Evolutionary conservation across 1,140 invertebrate genomes (phyloP).

Genomic region (Yoshiicerus persimilis): DNA sequence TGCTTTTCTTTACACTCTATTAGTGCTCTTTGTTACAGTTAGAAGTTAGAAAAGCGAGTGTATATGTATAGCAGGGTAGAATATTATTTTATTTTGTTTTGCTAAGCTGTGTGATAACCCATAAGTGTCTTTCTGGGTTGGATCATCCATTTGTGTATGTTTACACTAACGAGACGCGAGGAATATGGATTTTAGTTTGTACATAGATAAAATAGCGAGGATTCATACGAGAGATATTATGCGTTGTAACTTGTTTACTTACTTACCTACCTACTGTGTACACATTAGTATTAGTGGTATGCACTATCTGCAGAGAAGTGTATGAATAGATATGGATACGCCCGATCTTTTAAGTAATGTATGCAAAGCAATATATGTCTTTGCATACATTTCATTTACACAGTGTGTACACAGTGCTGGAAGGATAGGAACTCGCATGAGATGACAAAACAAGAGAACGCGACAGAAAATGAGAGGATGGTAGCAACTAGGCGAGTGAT

Average conservation of each 20-base stretch:
- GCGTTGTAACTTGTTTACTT: not conserved
- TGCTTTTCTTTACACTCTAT: not conserved
- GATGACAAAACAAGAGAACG: not conserved
- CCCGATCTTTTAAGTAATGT: not conserved
- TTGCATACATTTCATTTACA: not conserved
- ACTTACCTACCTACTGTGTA: not conserved
- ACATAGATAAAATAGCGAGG: not conserved
- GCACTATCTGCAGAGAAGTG: not conserved
- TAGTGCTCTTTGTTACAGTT: not conserved
- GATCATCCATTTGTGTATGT: not conserved
- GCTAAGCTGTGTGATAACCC: not conserved
- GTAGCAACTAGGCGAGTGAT: not conserved
- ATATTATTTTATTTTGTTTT: not conserved
- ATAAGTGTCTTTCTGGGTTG: not conserved
- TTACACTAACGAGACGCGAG: not conserved
- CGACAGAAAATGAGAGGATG: not conserved
- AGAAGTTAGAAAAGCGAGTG: not conserved
- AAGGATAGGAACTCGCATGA: not conserved
- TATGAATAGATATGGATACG: not conserved
- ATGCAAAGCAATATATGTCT: not conserved
- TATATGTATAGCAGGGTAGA: not conserved
- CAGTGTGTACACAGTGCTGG: not conserved
- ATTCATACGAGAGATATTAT: not conserved
- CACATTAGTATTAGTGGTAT: not conserved
- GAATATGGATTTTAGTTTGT: not conserved